phyloP scores from a whole-genome alignment of 2,113 vertebrate genomes.

The Ammodytes dubius region DNA sequence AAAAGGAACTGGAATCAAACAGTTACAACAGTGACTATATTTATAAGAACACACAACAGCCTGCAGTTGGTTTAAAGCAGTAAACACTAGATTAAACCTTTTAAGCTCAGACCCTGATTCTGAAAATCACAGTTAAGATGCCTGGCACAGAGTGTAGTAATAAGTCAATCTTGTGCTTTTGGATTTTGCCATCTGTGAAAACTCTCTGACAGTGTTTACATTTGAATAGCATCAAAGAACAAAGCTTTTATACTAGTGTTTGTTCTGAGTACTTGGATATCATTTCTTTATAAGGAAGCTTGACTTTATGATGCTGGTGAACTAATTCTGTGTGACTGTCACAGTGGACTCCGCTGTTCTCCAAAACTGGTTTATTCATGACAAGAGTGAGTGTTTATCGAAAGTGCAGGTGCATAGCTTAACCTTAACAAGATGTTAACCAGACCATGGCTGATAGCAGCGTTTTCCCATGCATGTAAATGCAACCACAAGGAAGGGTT shows the following conservation, averaged over 20 bases:
- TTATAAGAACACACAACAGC: constrained; percentile 4
- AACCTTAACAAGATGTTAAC: constrained; percentile 10
- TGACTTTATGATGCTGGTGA: background rate
- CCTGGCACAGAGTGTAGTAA: background rate
- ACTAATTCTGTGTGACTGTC: background rate
- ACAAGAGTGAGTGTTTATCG: constrained; percentile 6
- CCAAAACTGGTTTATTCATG: constrained; percentile 17
- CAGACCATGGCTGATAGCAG: background rate
- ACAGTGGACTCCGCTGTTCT: background rate
- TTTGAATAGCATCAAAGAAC: constrained; percentile 14
- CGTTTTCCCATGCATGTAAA: constrained; percentile 12
- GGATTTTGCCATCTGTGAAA: constrained; percentile 45
- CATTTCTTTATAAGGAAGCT: background rate
- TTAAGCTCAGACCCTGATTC: constrained; percentile 8
- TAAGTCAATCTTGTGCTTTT: constrained; percentile 39
- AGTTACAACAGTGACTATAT: constrained; percentile 15
- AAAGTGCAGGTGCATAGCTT: background rate
- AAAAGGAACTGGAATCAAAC: constrained; percentile 3
- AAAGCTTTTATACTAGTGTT: background rate
- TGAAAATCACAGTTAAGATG: constrained; percentile 17
- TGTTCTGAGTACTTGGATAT: background rate
- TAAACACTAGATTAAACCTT: constrained; percentile 25
- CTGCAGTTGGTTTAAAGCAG: constrained; percentile 13
- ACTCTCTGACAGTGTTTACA: constrained; percentile 7
- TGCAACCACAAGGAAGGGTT: background rate